Evolutionary conservation across 2,797 vertebrate genomes (phyloP).

Genomic region (Scomberomorus guttatus): DNA sequence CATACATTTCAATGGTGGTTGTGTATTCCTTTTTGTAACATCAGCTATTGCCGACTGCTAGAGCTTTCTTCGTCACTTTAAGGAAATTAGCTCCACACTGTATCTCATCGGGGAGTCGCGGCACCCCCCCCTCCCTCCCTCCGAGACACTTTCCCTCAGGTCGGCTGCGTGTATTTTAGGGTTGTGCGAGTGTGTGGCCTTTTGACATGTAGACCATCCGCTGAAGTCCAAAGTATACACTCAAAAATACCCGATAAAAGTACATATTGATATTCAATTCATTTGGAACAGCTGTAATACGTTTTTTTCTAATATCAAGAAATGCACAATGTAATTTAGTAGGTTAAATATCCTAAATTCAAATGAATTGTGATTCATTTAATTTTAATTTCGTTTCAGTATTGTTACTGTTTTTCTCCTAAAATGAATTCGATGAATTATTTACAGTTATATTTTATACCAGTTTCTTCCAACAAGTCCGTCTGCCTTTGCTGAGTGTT

Average conservation of each 20-base stretch:
- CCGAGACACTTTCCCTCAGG: constrained; percentile 55
- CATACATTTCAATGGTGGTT: constrained; percentile 68
- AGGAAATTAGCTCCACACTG: constrained; percentile 77
- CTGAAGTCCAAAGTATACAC: constrained; percentile 18
- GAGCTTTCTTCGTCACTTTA: constrained; percentile 65
- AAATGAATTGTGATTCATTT: neutral
- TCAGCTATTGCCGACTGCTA: constrained; percentile 37
- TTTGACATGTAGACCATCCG: constrained; percentile 59
- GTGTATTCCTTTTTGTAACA: constrained; percentile 67
- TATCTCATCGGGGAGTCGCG: constrained; percentile 74
- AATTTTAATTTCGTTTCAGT: neutral
- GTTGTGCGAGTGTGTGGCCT: constrained; percentile 65
- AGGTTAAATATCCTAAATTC: neutral
- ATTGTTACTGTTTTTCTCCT: neutral
- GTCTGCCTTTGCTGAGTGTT: constrained; percentile 52
- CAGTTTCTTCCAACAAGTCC: constrained; percentile 22
- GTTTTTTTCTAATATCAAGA: neutral
- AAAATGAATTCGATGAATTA: neutral
- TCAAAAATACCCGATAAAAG: neutral
- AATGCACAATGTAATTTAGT: neutral
- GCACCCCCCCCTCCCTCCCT: constrained; percentile 25
- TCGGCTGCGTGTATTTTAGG: constrained; percentile 71
- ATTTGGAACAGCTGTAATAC: neutral
- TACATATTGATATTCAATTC: neutral
- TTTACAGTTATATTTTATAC: neutral